These are phyloP conservation scores for Aporrectodea caliginosa DNA, from an alignment of 1,140 invertebrate genomes.

Conservation along the genomic window DNA sequence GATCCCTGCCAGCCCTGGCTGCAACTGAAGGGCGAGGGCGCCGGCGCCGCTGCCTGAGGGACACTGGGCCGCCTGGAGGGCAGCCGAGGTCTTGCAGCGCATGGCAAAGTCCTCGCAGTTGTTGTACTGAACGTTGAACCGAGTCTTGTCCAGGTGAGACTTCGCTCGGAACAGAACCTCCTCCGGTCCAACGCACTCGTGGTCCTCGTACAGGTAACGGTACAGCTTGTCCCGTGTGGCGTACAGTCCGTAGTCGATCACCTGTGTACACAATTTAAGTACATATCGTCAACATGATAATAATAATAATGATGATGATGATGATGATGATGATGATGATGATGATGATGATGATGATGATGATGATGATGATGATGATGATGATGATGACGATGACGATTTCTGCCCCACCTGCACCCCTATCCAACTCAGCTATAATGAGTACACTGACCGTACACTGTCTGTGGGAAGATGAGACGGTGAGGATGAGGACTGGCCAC, in stretches of 20 bases:
- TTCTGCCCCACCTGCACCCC: no score
- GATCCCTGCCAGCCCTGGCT: no score
- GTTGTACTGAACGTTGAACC: not conserved
- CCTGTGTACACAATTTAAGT: no score
- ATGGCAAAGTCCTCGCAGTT: not conserved
- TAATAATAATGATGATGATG: not conserved
- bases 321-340: constrained; percentile 3
- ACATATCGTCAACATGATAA: no score
- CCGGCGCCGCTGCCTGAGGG: not conserved
- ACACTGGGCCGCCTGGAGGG: not conserved
- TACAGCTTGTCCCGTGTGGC: not conserved
- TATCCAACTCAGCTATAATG: no score
- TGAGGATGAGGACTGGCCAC: no score
- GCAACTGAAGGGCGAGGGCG: no score
- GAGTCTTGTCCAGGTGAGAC: not conserved
- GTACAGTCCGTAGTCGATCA: not conserved
- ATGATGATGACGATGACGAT: not conserved
- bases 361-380: constrained; percentile 2
- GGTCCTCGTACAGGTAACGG: not conserved
- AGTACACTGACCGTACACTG: no score
- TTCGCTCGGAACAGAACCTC: not conserved
- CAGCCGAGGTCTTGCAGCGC: not conserved
- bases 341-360: constrained; percentile 2
- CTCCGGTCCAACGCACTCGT: not conserved
- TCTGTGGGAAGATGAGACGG: no score